phyloP scores from a whole-genome alignment of 1,140 invertebrate genomes.

The Tyrophagus putrescentiae region DNA sequence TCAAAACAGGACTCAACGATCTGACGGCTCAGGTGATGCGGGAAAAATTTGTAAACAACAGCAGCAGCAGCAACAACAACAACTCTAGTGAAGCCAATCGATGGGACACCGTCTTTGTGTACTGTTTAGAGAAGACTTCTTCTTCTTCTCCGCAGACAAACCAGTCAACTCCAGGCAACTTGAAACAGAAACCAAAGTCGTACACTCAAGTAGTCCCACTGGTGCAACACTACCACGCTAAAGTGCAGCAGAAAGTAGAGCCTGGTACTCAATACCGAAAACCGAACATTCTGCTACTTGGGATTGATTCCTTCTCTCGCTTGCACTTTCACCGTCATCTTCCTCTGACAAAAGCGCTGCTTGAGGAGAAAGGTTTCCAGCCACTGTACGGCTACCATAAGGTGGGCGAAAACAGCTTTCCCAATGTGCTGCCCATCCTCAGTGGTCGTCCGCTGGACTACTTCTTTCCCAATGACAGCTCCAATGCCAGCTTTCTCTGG shows the following conservation, averaged over 20 bases:
- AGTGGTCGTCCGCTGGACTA: slow-evolving; percentile 26
- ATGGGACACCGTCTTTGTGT: too few relatives aligned
- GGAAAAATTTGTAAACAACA: too few relatives aligned
- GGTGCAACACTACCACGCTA: background rate
- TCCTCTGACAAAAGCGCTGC: background rate
- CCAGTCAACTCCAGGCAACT: too few relatives aligned
- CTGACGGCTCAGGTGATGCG: too few relatives aligned
- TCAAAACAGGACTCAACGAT: too few relatives aligned
- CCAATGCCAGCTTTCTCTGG: background rate
- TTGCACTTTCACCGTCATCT: background rate
- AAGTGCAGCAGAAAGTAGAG: too few relatives aligned
- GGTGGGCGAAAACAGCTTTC: slow-evolving; percentile 37
- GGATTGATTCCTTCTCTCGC: background rate
- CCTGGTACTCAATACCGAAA: background rate
- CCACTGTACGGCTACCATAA: slow-evolving; percentile 33
- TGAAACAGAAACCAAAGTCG: background rate
- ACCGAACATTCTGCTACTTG: background rate
- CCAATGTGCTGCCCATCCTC: slow-evolving; percentile 35
- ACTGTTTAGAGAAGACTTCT: too few relatives aligned
- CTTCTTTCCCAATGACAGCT: background rate
- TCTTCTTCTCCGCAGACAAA: too few relatives aligned
- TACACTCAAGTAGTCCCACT: background rate
- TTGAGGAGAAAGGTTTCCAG: background rate
- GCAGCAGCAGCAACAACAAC: too few relatives aligned
- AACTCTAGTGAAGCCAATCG: too few relatives aligned